Evolutionary conservation across 1,140 invertebrate genomes (phyloP), one percentile per base, ranked within the genome.

Genomic region (Pseudomyrmex gracilis): DNA sequence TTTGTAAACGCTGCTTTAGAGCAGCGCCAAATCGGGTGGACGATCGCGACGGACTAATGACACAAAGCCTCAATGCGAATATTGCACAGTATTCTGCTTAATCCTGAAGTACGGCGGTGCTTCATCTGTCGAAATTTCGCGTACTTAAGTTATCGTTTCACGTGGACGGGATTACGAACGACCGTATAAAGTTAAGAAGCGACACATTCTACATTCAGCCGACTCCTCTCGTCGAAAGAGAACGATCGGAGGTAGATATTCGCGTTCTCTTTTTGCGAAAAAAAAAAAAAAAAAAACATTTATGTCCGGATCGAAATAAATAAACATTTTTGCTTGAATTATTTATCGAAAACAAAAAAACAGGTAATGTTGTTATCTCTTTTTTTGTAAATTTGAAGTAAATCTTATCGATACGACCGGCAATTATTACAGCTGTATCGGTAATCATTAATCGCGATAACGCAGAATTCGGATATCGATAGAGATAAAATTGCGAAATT

Each of bases 61-160:
- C n/a, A 20, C 60, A 66, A 76, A 66, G 61, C 61, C 73, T 53
- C 22, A 53, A 53, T 53, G 57, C 47, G 45, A 77, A 77, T 66
- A 77, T 77, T 43, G 49, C 64, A 76, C 66, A 76, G 57, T 22
- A 51, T 76, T 22, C 34, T 34, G 64, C 60, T 66, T 66, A 51
- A 66, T 13, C 45, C 22, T 66, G 3, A 66, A 76, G 47, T 20
- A 66, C 24, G 13, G 60, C 45, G 7, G 10, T 20, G 47, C 1
- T 47, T 12, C 13, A 51, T 74, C 45, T 49, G 73, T 74, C 22
- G 20, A 74, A 74, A 74, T 64, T 49, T 74, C 15, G 15, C 45
- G 9, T 15, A 71, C 51, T 43, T 64, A 7, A 0, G 43, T 34
- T 58, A n/a, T 45, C 55, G 8, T 47, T 34, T 73, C 22, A 34